phyloP scores from a whole-genome alignment of 2,113 vertebrate species.

The Microtus richardsoni region DNA sequence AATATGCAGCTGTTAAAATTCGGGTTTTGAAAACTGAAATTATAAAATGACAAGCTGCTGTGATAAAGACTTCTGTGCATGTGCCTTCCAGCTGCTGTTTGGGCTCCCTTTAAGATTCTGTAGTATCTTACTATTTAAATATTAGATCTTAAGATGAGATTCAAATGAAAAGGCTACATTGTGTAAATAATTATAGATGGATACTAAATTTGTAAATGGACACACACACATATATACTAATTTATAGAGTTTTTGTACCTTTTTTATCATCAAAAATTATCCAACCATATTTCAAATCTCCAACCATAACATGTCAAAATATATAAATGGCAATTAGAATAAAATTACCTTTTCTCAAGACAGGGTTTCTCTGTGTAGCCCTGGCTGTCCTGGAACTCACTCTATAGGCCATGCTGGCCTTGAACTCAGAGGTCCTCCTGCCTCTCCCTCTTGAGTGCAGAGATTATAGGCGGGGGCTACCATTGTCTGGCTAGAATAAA shows the following conservation, averaged over 20 bases:
- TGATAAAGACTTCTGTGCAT: background rate
- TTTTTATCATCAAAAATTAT: background rate
- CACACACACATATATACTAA: background rate
- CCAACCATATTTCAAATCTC: constrained; percentile 29
- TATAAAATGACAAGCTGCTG: background rate
- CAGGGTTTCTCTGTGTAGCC: background rate
- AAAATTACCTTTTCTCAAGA: background rate
- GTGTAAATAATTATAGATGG: background rate
- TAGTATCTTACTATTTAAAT: constrained; percentile 38
- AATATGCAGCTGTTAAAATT: constrained; percentile 21
- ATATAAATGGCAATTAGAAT: background rate
- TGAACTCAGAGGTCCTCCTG: background rate
- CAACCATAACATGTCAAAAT: background rate
- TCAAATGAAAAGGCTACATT: background rate
- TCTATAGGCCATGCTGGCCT: no score
- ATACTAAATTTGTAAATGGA: background rate
- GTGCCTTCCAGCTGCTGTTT: background rate
- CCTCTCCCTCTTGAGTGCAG: background rate
- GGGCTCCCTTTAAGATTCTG: background rate
- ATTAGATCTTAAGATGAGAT: background rate
- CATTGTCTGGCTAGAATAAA: background rate
- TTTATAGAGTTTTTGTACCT: background rate
- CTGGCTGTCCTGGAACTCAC: background rate
- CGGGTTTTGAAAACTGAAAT: background rate
- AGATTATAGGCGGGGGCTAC: background rate